These are phyloP conservation scores for Euphydryas editha DNA, from an alignment of 2,888 invertebrate species.

Conservation along the genomic window DNA sequence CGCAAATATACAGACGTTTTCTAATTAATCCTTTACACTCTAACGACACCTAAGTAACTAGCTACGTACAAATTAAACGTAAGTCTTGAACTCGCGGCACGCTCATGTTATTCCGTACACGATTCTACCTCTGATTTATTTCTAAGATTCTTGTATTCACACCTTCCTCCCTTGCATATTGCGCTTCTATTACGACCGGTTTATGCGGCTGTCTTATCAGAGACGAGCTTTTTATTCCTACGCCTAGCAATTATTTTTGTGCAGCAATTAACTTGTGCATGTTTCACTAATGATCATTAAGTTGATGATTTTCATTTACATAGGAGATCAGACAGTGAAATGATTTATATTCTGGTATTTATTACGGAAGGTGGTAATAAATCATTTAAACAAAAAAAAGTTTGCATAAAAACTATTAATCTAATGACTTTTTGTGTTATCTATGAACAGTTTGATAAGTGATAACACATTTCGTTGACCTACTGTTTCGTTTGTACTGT, in stretches of 20 bases:
- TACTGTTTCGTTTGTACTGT: slow-evolving; percentile 39
- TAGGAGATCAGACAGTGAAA: slow-evolving; percentile 14
- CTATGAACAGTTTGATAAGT: slow-evolving; percentile 2
- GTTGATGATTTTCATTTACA: slow-evolving; percentile 38
- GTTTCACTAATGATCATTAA: slow-evolving; percentile 42
- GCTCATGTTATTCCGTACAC: slow-evolving; percentile 34
- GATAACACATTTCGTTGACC: slow-evolving; percentile 32
- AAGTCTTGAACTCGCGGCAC: slow-evolving; percentile 40
- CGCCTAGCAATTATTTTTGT: slow-evolving; percentile 37
- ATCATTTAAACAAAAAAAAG: slow-evolving; percentile 14
- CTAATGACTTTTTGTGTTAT: not conserved
- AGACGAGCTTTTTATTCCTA: slow-evolving; percentile 44
- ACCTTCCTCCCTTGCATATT: slow-evolving; percentile 43
- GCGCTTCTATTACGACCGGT: slow-evolving; percentile 40
- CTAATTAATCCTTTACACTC: slow-evolving; percentile 6
- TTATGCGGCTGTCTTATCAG: slow-evolving; percentile 53
- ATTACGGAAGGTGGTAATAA: slow-evolving; percentile 24
- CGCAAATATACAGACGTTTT: slow-evolving; percentile 1
- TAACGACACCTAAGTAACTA: slow-evolving; percentile 17
- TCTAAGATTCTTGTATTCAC: slow-evolving; percentile 38
- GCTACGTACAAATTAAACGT: slow-evolving; percentile 35
- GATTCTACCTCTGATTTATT: slow-evolving; percentile 37
- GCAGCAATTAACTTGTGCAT: slow-evolving; percentile 48
- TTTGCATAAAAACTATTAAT: not conserved
- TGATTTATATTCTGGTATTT: slow-evolving; percentile 25